These are phyloP conservation scores for Drosophila fungiperda DNA, from an alignment of 2,888 invertebrate genomes.

Conservation along the genomic window DNA sequence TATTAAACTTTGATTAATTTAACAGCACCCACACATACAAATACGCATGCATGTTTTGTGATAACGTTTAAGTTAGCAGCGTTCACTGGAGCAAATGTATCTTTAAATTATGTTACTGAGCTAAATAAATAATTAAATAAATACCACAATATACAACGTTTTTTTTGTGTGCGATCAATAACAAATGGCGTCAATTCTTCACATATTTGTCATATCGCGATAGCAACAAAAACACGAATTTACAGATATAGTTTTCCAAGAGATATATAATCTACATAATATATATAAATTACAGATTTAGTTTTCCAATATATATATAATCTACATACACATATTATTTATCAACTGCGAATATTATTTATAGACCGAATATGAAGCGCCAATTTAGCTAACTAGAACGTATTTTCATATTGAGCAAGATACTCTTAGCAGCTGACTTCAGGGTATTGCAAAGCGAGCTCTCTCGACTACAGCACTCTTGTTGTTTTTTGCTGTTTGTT, in stretches of 20 bases:
- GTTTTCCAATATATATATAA: background rate
- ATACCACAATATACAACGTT: constrained; percentile 32
- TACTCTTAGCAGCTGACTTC: background rate
- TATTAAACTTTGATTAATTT: constrained; percentile 58
- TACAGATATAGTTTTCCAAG: too few relatives aligned
- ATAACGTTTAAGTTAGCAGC: constrained; percentile 69
- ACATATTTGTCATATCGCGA: background rate
- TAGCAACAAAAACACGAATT: too few relatives aligned
- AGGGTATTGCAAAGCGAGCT: background rate
- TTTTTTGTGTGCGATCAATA: constrained; percentile 24
- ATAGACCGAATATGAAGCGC: background rate
- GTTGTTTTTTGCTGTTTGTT: constrained; percentile 6
- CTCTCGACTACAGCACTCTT: background rate
- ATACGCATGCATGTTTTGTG: constrained; percentile 55
- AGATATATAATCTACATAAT: too few relatives aligned
- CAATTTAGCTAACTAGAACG: background rate
- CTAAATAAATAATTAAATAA: constrained; percentile 57
- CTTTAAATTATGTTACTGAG: constrained; percentile 70
- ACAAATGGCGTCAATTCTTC: background rate
- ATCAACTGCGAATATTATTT: too few relatives aligned
- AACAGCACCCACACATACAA: constrained; percentile 9
- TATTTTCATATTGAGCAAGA: background rate
- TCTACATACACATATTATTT: too few relatives aligned
- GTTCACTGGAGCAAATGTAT: constrained; percentile 66
- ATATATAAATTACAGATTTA: too few relatives aligned